A percentile compares a stretch with the other conserved stretches of the same genome.
These are phyloP conservation scores for Euura lappo DNA, from an alignment of 1,140 invertebrate genomes.

Conservation along the genomic window DNA sequence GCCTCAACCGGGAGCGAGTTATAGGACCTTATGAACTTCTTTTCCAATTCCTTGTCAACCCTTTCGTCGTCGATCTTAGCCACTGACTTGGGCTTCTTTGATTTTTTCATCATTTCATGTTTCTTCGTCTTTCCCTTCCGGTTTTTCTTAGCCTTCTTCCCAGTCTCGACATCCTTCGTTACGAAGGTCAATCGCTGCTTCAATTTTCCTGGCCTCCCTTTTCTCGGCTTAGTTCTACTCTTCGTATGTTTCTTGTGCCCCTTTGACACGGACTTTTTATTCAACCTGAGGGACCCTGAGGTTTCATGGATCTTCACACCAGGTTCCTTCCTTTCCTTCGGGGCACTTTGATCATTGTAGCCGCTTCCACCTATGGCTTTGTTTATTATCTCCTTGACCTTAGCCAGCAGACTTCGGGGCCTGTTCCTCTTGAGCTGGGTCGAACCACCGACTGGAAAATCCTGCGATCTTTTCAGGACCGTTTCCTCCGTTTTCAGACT, in stretches of 20 bases:
- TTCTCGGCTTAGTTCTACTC: not conserved
- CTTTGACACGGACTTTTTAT: not conserved
- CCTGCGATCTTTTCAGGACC: not conserved
- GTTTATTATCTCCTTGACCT: slow-evolving; percentile 28
- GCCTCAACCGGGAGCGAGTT: not conserved
- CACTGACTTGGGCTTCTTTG: no score
- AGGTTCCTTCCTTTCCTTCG: no score
- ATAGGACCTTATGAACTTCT: no score
- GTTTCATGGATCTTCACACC: not conserved
- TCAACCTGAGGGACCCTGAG: not conserved
- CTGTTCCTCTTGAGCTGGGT: slow-evolving; percentile 13
- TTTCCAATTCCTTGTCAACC: no score
- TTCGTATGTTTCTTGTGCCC: not conserved
- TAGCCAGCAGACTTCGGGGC: slow-evolving; percentile 26
- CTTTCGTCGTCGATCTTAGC: no score
- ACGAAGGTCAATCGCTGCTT: not conserved
- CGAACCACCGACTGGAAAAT: not conserved
- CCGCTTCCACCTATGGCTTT: slow-evolving; percentile 13
- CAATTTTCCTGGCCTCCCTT: not conserved
- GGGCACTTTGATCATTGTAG: no score
- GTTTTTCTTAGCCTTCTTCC: not conserved
- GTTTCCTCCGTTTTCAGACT: not conserved
- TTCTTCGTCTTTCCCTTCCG: not conserved
- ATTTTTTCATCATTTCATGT: not conserved
- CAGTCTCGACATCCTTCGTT: not conserved